phyloP scores from a whole-genome alignment of 2,888 invertebrate genomes.

The Torymus tubicola region DNA sequence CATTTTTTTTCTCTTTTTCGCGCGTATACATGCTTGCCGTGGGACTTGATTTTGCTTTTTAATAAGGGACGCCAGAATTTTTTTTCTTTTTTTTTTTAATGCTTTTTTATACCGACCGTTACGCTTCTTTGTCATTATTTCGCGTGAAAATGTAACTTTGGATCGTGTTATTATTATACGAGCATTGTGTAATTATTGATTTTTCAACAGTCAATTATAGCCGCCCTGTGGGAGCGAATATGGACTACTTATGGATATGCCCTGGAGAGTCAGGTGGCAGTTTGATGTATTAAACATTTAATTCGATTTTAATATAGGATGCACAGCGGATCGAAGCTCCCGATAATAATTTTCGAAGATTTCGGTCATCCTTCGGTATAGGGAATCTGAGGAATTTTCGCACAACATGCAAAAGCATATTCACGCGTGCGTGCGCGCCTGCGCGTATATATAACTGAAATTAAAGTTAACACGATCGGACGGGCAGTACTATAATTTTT shows the following conservation, averaged over 20 bases:
- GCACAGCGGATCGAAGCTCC: neutral
- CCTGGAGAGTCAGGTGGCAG: neutral
- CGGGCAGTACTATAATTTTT: constrained; percentile 14
- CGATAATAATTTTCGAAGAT: constrained; percentile 14
- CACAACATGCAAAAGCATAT: no score
- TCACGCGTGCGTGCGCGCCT: no score
- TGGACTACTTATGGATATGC: constrained; percentile 13
- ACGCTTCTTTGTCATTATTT: constrained; percentile 7
- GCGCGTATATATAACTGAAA: constrained; percentile 10
- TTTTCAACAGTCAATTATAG: constrained; percentile 13
- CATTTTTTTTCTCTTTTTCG: neutral
- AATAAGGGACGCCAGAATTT: neutral
- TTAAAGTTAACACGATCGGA: constrained; percentile 8
- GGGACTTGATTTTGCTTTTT: constrained; percentile 26
- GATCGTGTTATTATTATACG: constrained; percentile 24
- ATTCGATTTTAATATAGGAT: constrained; percentile 19
- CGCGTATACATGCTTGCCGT: neutral
- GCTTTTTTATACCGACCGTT: no score
- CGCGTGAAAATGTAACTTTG: constrained; percentile 11
- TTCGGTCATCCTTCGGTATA: neutral
- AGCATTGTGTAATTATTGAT: constrained; percentile 42
- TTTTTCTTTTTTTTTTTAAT: neutral
- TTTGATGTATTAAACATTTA: constrained; percentile 37
- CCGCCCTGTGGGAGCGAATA: constrained; percentile 1
- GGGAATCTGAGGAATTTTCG: no score